phyloP scores from a whole-genome alignment of 2,113 vertebrate species.

The Apteryx owenii region DNA sequence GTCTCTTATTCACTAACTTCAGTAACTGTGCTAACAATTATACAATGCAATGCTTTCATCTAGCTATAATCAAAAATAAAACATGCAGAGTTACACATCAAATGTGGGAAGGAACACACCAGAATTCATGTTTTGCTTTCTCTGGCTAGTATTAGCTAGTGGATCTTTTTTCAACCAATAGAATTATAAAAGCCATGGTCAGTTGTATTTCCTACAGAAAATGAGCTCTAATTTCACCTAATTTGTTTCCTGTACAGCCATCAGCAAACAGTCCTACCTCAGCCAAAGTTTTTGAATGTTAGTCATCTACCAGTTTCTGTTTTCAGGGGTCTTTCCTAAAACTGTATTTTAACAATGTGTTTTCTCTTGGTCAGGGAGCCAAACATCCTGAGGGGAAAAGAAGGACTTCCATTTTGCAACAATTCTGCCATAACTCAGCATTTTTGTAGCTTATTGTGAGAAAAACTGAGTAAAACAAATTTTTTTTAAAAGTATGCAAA shows the following conservation, averaged over 20 bases:
- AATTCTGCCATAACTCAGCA: not conserved
- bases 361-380: not conserved
- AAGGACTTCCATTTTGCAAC: not conserved
- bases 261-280: not conserved
- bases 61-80: not conserved
- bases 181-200: not conserved
- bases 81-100: not conserved
- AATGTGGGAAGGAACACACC: not conserved
- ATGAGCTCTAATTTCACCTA: not conserved
- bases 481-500: not conserved
- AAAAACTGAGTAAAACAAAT: not conserved
- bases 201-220: not conserved
- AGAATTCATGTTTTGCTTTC: not conserved
- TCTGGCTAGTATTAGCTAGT: not conserved
- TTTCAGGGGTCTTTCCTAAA: not conserved
- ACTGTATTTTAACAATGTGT: not conserved
- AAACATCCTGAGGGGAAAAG: not conserved
- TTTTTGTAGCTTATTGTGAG: not conserved
- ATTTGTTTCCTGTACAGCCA: not conserved
- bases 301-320: slow-evolving; percentile 2
- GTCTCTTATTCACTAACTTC: not conserved
- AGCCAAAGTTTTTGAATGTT: not conserved
- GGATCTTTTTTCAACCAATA: not conserved
- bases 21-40: not conserved
- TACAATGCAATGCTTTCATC: not conserved